Percentiles rank a stretch among this genome's conserved stretches.
Conservation (phyloP, 1,140 invertebrate genomes). For the Acyrthosiphon pisum region DNA sequence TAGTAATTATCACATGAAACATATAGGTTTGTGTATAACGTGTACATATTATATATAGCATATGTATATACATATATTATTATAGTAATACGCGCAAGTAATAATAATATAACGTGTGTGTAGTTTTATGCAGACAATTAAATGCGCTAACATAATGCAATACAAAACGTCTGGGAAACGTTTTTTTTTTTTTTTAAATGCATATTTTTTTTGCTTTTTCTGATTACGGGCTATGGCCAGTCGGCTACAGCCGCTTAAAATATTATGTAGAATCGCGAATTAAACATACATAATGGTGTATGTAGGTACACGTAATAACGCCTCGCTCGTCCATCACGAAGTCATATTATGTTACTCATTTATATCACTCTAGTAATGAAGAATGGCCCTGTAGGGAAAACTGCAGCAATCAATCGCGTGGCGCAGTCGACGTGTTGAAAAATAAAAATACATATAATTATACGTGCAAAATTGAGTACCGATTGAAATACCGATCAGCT, state of each 20-base stretch:
- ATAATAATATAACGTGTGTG: neutral
- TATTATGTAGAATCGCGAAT: neutral
- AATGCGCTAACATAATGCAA: neutral
- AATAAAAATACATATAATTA: too few species aligned
- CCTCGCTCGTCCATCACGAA: neutral
- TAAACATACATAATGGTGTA: neutral
- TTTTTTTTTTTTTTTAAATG: neutral
- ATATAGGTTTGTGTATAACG: too few species aligned
- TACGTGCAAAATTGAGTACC: too few species aligned
- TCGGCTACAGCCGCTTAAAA: neutral
- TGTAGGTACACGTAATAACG: neutral
- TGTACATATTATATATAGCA: too few species aligned
- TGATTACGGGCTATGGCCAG: neutral
- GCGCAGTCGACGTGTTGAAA: too few species aligned
- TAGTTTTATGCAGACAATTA: neutral
- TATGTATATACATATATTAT: neutral
- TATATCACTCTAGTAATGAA: too few species aligned
- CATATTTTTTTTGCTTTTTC: neutral
- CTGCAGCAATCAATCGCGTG: too few species aligned
- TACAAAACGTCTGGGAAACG: neutral
- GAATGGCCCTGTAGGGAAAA: too few species aligned
- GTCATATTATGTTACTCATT: too few species aligned
- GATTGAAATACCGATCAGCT: too few species aligned
- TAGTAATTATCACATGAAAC: too few species aligned
- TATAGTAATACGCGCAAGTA: neutral